Percentiles rank a stretch among this genome's conserved stretches.
phyloP scores from a whole-genome alignment of 2,797 vertebrate genomes.

The Anas bernieri region DNA sequence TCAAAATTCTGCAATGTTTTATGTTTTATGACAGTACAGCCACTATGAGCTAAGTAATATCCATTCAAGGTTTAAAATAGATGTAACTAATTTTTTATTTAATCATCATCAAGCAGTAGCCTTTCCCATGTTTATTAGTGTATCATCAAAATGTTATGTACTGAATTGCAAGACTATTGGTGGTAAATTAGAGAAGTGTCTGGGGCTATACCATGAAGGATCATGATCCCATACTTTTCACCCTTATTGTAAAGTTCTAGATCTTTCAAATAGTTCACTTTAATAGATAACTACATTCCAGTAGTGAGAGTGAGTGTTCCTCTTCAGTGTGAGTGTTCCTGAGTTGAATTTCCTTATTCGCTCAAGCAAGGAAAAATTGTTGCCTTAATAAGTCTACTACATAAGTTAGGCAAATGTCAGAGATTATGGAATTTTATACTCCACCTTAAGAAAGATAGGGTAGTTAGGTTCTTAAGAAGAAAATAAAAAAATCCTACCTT shows the following conservation, averaged over 20 bases:
- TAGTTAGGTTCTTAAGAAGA: rapidly evolving
- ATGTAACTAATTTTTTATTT: not conserved
- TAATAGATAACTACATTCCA: not conserved
- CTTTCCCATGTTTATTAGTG: not conserved
- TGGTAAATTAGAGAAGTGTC: not conserved
- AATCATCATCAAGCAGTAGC: not conserved
- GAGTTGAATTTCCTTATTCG: not conserved
- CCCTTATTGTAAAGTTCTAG: not conserved
- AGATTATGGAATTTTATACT: not conserved
- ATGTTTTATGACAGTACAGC: not conserved
- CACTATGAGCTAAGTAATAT: not conserved
- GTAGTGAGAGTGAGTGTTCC: not conserved
- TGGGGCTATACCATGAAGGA: not conserved
- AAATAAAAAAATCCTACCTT: not conserved
- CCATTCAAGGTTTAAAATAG: not conserved
- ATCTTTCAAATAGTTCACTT: not conserved
- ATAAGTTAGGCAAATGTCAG: not conserved
- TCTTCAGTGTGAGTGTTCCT: not conserved
- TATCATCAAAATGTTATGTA: not conserved
- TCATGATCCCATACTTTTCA: not conserved
- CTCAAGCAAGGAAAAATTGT: not conserved
- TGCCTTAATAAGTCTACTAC: not conserved
- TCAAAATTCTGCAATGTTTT: not conserved
- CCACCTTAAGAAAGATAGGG: not conserved
- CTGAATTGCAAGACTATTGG: not conserved